Evolutionary conservation across 2,888 invertebrate genomes (phyloP).

Genomic region (Cecidostiba fungosa): DNA sequence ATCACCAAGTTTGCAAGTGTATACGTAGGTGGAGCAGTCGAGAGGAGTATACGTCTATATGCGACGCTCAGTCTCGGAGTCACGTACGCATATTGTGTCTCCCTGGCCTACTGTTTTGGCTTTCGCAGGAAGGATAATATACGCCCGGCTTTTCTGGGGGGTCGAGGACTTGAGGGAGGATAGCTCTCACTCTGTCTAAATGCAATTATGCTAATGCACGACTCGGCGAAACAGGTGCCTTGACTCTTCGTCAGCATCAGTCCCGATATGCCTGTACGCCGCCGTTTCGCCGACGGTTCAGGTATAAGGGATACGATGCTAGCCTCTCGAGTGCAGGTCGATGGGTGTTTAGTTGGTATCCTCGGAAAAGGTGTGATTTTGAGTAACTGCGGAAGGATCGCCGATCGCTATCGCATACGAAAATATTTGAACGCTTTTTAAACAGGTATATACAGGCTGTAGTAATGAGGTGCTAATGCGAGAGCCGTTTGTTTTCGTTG

Average conservation of each 20-base stretch:
- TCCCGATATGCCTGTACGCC: background rate
- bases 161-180: background rate
- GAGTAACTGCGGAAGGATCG: background rate
- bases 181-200: background rate
- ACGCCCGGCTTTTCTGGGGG: background rate
- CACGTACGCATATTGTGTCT: background rate
- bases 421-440: conserved; percentile 20
- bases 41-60: background rate
- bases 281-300: background rate
- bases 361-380: conserved; percentile 2
- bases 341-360: conserved; percentile 8
- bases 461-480: background rate
- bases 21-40: background rate
- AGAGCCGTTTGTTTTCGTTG: background rate
- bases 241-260: background rate
- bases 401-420: conserved; percentile 2
- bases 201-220: conserved; percentile 10
- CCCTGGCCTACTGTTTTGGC: background rate
- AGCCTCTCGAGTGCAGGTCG: background rate
- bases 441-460: background rate
- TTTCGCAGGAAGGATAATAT: background rate
- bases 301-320: background rate
- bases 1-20: background rate
- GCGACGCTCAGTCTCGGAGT: background rate
- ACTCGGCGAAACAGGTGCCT: background rate